phyloP scores from a whole-genome alignment of 1,140 invertebrate genomes.

The Chrysomallon squamiferum region DNA sequence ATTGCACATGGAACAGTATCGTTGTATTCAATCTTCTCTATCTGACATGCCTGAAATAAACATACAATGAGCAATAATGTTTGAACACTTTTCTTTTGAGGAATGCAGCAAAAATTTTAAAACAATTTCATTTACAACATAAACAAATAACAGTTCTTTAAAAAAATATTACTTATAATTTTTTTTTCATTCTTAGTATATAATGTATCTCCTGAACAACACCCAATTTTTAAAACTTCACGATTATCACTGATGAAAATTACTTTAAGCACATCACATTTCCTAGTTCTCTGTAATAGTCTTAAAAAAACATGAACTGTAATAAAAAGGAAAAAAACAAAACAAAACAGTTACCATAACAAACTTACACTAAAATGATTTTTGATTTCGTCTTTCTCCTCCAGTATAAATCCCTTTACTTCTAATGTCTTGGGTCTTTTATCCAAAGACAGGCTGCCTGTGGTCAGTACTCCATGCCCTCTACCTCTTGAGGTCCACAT shows the following conservation, averaged over 20 bases:
- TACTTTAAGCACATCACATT: no score
- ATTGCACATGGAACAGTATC: conserved; percentile 73
- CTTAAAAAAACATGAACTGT: no score
- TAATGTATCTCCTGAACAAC: no score
- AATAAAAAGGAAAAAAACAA: no score
- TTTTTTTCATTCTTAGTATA: no score
- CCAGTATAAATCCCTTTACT: conserved; percentile 78
- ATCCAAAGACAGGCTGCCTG: conserved; percentile 72
- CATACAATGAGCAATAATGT: no score
- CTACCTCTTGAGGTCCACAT: conserved; percentile 14
- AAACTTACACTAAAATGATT: conserved; percentile 75
- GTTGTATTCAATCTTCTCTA: conserved; percentile 74
- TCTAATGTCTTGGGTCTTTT: conserved; percentile 80
- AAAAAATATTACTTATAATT: no score
- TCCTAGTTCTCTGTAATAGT: no score
- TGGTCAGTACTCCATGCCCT: conserved; percentile 26
- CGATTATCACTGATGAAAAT: no score
- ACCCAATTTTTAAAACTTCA: no score
- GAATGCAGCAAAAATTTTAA: background rate
- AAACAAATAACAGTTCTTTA: conserved; percentile 1
- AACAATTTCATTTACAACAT: conserved; percentile 5
- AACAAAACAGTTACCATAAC: no score
- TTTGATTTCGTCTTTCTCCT: conserved; percentile 75
- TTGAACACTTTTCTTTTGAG: no score
- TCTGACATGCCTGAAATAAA: conserved; percentile 74